Evolutionary conservation across 2,888 invertebrate genomes (phyloP), one percentile per base, ranked within the genome.

Genomic region (Mesorhabditis sp.): DNA sequence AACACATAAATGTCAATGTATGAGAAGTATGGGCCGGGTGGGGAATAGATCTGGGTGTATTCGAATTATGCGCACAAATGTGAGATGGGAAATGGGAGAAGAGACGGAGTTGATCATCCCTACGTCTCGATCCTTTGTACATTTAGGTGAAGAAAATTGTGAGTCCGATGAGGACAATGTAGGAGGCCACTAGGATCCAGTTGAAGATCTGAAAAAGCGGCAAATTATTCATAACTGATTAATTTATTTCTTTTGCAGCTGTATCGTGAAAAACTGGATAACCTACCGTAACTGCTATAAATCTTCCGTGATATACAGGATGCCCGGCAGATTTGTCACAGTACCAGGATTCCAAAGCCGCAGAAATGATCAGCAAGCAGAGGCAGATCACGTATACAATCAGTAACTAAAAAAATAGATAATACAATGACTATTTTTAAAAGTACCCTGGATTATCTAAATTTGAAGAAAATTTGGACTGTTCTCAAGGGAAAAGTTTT

Each of bases 181-280:
- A 78, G 5, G 74, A 72, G 58, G 74, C 71, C 41, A 80, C 80
- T 50, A 80, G 75, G 44, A 80, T 70, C 80, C 80, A 80, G 44
- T 76, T 77, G 76, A 80, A 80, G 45, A 80, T 72, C 80, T 80
- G 71, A 74, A 76, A 61, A 28, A 28, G n/a, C 28, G 28, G 2
- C 6, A 50, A 50, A 50, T 50, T 50, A 50, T 50, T 50, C n/a
- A 10, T 10, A 50, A 13, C n/a, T 10, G n/a, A 50, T 50, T 50
- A 50, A n/a, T 13, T 50, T 10, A 50, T n/a, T 50, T 50, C 58
- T 13, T 13, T 50, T 28, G 28, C 28, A 28, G 1, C 28, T 28
- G 28, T 28, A 28, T 28, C 28, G 28, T 28, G 28, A 28, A 28
- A 28, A 28, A 28, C 28, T 28, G 28, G 28, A 15, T n/a, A 65